phyloP scores from a whole-genome alignment of 2,797 vertebrate genomes.

The Accipiter badius region DNA sequence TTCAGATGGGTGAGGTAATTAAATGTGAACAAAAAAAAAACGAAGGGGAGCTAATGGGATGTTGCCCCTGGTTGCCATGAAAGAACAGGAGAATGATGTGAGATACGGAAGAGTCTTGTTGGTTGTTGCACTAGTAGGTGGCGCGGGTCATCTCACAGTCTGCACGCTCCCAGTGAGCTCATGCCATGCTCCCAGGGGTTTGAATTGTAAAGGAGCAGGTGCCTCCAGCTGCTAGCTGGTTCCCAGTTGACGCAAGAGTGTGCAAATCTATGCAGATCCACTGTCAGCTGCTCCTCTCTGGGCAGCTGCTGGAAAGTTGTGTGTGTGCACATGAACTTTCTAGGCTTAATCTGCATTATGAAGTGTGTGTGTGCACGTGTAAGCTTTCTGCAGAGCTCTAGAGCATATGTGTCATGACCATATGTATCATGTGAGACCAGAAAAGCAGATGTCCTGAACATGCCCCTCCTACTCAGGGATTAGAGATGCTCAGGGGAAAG shows the following conservation, averaged over 20 bases:
- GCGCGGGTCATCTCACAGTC: neutral
- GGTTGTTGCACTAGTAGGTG: neutral
- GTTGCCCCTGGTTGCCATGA: neutral
- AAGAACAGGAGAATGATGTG: neutral
- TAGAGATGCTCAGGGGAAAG: constrained; percentile 6
- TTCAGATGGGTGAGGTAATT: neutral
- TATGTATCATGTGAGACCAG: neutral
- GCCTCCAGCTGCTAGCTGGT: neutral
- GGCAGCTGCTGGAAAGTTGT: neutral
- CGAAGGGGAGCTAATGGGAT: neutral
- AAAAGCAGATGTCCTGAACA: constrained; percentile 5
- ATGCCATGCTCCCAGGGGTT: neutral
- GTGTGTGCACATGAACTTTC: neutral
- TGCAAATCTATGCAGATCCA: neutral
- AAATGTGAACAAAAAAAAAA: neutral
- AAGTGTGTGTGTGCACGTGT: neutral
- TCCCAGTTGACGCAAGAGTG: neutral
- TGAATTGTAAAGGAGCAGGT: neutral
- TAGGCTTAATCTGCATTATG: neutral
- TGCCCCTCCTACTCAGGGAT: constrained; percentile 35
- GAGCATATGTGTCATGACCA: neutral
- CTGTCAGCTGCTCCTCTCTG: neutral
- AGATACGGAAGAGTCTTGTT: neutral
- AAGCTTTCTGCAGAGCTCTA: constrained; percentile 6
- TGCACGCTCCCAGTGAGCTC: neutral